Evolutionary conservation across 2,113 vertebrate species (phyloP).

Genomic region (Semnornis frantzii): DNA sequence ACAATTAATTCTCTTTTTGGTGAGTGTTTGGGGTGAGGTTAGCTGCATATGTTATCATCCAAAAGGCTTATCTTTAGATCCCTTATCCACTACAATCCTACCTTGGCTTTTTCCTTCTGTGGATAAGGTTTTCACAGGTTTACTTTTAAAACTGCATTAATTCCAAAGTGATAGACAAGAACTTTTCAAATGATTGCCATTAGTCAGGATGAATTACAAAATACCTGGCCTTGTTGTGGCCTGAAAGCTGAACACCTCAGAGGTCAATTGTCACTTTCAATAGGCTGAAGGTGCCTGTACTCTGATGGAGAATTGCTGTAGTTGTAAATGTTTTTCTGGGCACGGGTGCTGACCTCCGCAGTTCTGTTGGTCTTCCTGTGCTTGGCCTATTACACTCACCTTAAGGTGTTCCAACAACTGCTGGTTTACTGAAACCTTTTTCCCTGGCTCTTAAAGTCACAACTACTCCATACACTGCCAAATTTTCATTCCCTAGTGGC

Average conservation of each 20-base stretch:
- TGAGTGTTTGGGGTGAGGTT: background rate
- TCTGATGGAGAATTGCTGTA: background rate
- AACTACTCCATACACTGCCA: background rate
- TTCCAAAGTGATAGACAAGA: background rate
- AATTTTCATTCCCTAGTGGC: background rate
- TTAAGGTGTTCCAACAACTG: background rate
- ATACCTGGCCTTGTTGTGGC: background rate
- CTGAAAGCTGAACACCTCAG: background rate
- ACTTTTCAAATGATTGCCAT: background rate
- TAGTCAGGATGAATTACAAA: background rate
- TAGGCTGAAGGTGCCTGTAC: background rate
- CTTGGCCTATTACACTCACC: background rate
- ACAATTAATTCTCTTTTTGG: rapidly evolving
- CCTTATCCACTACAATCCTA: background rate
- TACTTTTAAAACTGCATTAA: background rate
- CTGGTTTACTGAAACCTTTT: background rate
- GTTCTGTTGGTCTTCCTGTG: background rate
- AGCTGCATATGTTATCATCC: background rate
- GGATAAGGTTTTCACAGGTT: background rate
- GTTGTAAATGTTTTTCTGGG: background rate
- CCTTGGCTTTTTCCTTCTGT: background rate
- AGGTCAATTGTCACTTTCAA: background rate
- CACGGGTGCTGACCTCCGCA: background rate
- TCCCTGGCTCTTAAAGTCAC: background rate
- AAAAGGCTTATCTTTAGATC: background rate